Evolutionary conservation across 2,888 invertebrate genomes (phyloP).

Genomic region (Mylabris sibirica): DNA sequence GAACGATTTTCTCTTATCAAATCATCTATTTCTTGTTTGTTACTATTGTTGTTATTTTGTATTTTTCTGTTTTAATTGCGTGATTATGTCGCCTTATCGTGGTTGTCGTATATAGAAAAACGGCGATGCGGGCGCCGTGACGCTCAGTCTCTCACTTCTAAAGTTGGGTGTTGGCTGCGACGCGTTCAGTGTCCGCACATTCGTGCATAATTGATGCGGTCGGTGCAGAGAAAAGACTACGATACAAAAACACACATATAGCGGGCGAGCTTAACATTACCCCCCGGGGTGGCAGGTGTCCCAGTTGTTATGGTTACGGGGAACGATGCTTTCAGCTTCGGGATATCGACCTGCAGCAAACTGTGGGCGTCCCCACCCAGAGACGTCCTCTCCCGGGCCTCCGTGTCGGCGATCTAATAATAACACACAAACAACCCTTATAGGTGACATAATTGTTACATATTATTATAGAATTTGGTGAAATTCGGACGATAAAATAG

Average conservation of each 20-base stretch:
- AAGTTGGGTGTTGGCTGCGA: constrained; percentile 30
- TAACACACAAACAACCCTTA: constrained; percentile 14
- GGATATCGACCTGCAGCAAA: constrained; percentile 36
- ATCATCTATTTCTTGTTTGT: neutral
- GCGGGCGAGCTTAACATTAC: constrained; percentile 27
- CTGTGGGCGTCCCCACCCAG: constrained; percentile 33
- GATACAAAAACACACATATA: neutral
- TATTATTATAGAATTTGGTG: too few species aligned
- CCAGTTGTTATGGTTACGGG: constrained; percentile 33
- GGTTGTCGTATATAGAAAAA: neutral
- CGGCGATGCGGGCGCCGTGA: neutral
- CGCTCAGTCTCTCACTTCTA: neutral
- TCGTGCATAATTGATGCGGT: constrained; percentile 37
- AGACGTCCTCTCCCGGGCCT: constrained; percentile 35
- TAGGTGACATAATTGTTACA: neutral
- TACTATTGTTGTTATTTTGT: neutral
- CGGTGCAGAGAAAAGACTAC: constrained; percentile 30
- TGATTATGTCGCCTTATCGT: neutral
- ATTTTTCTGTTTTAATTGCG: neutral
- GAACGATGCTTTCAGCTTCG: constrained; percentile 39
- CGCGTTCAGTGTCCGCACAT: constrained; percentile 37
- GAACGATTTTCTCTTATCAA: neutral
- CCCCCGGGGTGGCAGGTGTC: constrained; percentile 35
- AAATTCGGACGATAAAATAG: neutral
- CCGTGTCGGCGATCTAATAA: constrained; percentile 22